Base-by-base conservation (phyloP, 2,113 vertebrate genomes). In the Callithrix jacchus region DNA sequence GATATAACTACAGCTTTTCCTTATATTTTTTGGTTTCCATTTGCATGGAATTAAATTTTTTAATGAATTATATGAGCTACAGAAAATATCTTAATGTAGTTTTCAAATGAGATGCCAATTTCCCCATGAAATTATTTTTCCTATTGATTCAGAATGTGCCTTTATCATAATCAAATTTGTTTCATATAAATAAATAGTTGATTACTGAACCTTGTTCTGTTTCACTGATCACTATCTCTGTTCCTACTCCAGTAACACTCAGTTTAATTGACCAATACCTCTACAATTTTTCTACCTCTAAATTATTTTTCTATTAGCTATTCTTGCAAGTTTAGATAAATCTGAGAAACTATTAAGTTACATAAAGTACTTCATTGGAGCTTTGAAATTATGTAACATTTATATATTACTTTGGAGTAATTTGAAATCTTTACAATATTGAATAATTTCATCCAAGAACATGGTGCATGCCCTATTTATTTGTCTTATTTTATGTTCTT, bases 401-500 rank as follows among this genome's bases (percentile, higher is more conserved):
- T 89, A 58, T n/a, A 58, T 14, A 45, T 52, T 49, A 88, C 25
- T 74, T 47, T 52, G 73, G 47, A 82, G 54, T 86, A 49, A 81
- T 58, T 42, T 89, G 79, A 80, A 66, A 82, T 94, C 47, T 96
- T 89, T 45, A 47, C 8, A 30, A n/a, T 35, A 45, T 14, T 73
- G 68, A 85, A 13, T 21, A 30, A 81, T 89, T 94, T 23, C 13
- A 80, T 92, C 37, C 21, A 81, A 89, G 56, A 82, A 35, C 30
- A 23, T 5, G 4, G 10, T 30, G 20, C 56, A 25, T 52, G 42
- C 68, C 90, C 8, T 11, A 61, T n/a, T 93, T 76, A 64, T 32
- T 70, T 37, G 37, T 47, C 76, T 96, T 70, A 68, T 56, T 91
- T 80, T 45, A 88, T 35, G 85, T 79, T 40, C 89, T 89, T 89